Evolutionary conservation across 2,113 vertebrate genomes (phyloP).

Genomic region (Scopus umbretta): DNA sequence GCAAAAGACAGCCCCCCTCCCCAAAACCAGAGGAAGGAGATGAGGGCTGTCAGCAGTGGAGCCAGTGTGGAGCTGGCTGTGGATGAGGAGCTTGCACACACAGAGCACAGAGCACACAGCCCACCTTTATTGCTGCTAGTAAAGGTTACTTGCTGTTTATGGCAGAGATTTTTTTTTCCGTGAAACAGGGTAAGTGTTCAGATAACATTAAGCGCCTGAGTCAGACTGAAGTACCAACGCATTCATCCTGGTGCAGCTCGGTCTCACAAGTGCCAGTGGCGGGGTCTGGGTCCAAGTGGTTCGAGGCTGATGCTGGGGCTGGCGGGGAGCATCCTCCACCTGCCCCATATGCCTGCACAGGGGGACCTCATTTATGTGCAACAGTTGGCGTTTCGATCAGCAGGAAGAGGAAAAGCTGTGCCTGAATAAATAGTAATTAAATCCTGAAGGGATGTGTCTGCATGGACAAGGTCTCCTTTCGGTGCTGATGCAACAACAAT

Average conservation of each 20-base stretch:
- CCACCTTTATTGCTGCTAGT: not conserved
- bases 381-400: not conserved
- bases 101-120: rapidly evolving
- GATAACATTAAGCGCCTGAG: not conserved
- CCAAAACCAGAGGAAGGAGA: not conserved
- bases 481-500: not conserved
- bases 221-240: too few species aligned
- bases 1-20: not conserved
- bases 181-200: not conserved
- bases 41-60: not conserved
- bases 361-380: not conserved
- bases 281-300: not conserved
- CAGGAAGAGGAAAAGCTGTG: not conserved
- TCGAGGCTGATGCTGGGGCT: not conserved
- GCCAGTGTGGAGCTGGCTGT: not conserved
- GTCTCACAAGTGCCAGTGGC: rapidly evolving
- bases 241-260: rapidly evolving
- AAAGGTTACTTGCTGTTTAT: not conserved
- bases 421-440: not conserved
- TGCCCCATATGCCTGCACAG: rapidly evolving
- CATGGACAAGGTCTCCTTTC: not conserved
- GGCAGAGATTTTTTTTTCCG: not conserved
- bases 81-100: not conserved
- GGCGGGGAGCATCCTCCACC: not conserved
- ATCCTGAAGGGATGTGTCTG: not conserved